Percentiles rank a stretch among this genome's conserved stretches.
These are phyloP conservation scores for Synanthedon vespiformis DNA, from an alignment of 2,888 invertebrate genomes.

Conservation along the genomic window DNA sequence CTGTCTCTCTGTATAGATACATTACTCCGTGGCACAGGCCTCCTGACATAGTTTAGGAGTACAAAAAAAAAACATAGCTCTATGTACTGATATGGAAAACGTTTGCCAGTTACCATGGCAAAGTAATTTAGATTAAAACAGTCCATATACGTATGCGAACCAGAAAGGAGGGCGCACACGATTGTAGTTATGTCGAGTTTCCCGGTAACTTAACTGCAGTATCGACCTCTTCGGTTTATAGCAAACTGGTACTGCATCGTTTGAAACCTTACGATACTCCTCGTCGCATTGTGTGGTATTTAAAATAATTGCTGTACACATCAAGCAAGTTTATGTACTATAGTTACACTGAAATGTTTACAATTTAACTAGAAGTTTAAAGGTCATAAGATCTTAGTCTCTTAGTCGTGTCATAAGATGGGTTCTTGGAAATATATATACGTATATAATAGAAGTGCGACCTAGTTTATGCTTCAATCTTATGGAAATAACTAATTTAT, in stretches of 20 bases:
- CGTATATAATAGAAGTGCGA: too few relatives aligned
- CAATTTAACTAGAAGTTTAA: too few relatives aligned
- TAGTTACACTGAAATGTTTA: too few relatives aligned
- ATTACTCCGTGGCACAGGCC: too few relatives aligned
- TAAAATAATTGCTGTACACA: background rate
- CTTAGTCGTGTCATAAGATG: too few relatives aligned
- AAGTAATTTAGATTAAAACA: background rate
- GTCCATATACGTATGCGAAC: constrained; percentile 1
- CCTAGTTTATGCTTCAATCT: too few relatives aligned
- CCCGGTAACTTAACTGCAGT: constrained; percentile 11
- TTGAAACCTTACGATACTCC: background rate
- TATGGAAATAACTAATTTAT: too few relatives aligned
- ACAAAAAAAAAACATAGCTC: background rate
- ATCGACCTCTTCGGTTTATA: constrained; percentile 8
- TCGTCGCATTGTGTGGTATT: background rate
- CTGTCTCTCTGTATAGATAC: too few relatives aligned
- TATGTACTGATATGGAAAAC: background rate
- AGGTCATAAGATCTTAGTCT: too few relatives aligned
- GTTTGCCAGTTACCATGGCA: background rate
- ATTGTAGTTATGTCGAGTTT: constrained; percentile 12
- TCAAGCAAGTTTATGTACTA: too few relatives aligned
- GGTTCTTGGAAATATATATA: too few relatives aligned
- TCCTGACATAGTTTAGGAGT: background rate
- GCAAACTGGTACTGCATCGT: constrained; percentile 1
- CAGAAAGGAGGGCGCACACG: constrained; percentile 12